These are phyloP conservation scores for Mimumesa dahlbomi DNA, from an alignment of 2,888 invertebrate species.

Conservation along the genomic window DNA sequence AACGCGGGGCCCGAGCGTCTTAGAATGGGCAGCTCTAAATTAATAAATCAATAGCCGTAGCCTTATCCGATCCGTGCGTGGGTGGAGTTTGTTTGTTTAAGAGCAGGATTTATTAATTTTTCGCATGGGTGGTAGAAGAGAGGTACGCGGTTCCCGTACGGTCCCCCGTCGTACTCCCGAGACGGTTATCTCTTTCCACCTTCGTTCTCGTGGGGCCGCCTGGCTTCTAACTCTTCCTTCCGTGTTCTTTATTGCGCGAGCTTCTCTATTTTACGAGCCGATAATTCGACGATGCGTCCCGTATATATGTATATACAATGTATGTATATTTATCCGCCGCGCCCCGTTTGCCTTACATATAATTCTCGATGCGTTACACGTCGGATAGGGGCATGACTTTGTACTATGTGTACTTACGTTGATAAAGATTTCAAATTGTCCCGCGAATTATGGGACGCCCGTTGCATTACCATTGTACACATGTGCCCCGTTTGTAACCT, in stretches of 20 bases:
- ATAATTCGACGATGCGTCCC: conserved; percentile 18
- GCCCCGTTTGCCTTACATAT: too few relatives aligned
- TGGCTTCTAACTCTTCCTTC: conserved; percentile 52
- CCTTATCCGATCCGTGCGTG: conserved; percentile 78
- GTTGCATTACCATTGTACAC: too few relatives aligned
- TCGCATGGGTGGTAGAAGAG: conserved; percentile 77
- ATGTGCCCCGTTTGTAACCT: too few relatives aligned
- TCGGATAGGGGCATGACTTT: too few relatives aligned
- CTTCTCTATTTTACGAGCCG: conserved; percentile 46
- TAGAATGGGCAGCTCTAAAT: conserved; percentile 80
- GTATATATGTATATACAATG: too few relatives aligned
- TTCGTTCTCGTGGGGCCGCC: conserved; percentile 36
- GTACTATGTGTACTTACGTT: too few relatives aligned
- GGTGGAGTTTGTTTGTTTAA: conserved; percentile 80
- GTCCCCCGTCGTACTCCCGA: conserved; percentile 40
- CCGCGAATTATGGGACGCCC: too few relatives aligned
- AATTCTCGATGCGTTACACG: too few relatives aligned
- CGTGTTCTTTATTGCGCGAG: conserved; percentile 57
- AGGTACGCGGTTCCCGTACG: conserved; percentile 56
- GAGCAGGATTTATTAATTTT: conserved; percentile 79
- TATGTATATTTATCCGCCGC: too few relatives aligned
- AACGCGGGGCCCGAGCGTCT: too few relatives aligned
- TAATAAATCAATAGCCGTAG: conserved; percentile 78
- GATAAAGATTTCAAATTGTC: too few relatives aligned
- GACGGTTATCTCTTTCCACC: conserved; percentile 49